A percentile compares a stretch with the other conserved stretches of the same genome.
These are phyloP conservation scores for Psittacara wagleri DNA, from an alignment of 2,113 vertebrate species.

Conservation along the genomic window DNA sequence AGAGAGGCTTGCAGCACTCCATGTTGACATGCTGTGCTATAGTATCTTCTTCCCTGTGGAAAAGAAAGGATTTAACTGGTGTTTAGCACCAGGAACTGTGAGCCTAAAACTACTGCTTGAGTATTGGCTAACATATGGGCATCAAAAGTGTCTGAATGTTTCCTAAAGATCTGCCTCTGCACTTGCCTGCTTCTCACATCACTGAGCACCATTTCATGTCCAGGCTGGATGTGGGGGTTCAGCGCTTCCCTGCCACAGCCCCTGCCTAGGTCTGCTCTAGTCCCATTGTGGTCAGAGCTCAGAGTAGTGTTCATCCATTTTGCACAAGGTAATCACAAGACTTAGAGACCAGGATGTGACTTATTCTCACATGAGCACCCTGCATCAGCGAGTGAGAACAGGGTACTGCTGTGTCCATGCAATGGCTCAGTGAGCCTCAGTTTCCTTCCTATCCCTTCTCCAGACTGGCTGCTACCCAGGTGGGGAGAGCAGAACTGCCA, in stretches of 20 bases:
- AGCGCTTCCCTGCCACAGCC: neutral
- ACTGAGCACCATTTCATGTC: neutral
- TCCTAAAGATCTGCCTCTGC: neutral
- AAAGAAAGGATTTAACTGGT: neutral
- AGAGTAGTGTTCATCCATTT: neutral
- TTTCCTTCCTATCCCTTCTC: neutral
- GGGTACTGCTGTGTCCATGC: neutral
- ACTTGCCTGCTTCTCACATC: neutral
- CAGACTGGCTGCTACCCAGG: neutral
- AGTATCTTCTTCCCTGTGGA: neutral
- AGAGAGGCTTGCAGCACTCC: neutral
- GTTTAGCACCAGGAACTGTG: neutral
- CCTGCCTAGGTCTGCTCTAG: neutral
- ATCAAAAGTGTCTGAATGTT: rapidly evolving
- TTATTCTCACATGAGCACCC: neutral
- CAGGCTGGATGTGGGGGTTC: rapidly evolving
- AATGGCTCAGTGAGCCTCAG: neutral
- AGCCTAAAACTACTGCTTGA: neutral
- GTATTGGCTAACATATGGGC: neutral
- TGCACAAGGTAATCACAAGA: neutral
- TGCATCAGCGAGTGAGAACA: neutral
- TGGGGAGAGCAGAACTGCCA: neutral
- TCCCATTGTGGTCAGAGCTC: neutral
- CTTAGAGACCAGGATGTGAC: neutral
- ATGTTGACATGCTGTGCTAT: neutral